A percentile compares a stretch with the other conserved stretches of the same genome.
These are phyloP conservation scores for Netelia inedita DNA, from an alignment of 2,888 invertebrate genomes.

Conservation along the genomic window DNA sequence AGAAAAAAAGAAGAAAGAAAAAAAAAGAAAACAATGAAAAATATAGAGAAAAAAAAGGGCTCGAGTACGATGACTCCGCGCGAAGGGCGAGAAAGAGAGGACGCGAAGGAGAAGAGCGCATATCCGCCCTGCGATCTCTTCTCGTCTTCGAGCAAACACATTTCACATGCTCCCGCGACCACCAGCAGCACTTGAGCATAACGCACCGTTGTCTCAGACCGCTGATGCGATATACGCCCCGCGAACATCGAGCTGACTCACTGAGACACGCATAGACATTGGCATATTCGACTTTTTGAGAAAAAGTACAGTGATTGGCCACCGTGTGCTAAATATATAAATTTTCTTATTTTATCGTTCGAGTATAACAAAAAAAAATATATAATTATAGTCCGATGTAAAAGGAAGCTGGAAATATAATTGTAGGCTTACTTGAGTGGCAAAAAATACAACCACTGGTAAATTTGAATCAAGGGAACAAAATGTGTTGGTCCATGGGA, in stretches of 20 bases:
- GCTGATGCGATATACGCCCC: slow-evolving; percentile 24
- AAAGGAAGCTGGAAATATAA: too few relatives aligned
- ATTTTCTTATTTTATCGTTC: too few relatives aligned
- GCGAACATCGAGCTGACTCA: slow-evolving; percentile 7
- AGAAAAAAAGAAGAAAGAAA: slow-evolving; percentile 17
- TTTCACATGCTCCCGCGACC: slow-evolving; percentile 67
- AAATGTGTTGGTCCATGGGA: background rate
- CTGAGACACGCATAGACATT: background rate
- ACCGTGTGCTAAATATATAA: too few relatives aligned
- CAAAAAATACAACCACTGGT: background rate
- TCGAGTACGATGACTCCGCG: slow-evolving; percentile 77
- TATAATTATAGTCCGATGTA: too few relatives aligned
- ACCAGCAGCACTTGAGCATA: slow-evolving; percentile 52
- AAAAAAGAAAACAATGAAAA: slow-evolving; percentile 68
- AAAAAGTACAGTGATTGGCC: background rate
- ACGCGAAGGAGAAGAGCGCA: slow-evolving; percentile 36
- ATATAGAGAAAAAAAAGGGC: slow-evolving; percentile 67
- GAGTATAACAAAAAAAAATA: too few relatives aligned
- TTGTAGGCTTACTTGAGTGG: too few relatives aligned
- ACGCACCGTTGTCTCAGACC: slow-evolving; percentile 41
- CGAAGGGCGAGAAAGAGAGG: background rate
- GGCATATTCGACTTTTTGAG: background rate
- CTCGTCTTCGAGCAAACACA: slow-evolving; percentile 50
- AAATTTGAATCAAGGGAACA: background rate
- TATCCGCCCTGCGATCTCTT: slow-evolving; percentile 76